phyloP scores from a whole-genome alignment of 2,113 vertebrate species.

The Pygoscelis adeliae region DNA sequence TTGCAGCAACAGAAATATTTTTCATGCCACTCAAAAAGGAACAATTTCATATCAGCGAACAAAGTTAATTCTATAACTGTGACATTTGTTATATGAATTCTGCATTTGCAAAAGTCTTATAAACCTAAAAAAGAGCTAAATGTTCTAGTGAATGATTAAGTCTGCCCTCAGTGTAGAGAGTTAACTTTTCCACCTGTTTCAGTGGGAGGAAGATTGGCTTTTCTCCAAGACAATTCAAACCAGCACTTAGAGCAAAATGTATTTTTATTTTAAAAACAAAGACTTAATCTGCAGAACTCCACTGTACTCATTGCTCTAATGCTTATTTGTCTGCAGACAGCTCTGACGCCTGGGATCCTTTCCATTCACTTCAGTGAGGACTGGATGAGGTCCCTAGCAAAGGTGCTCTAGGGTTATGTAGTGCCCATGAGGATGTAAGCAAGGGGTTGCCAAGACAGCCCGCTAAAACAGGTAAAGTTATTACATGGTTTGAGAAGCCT shows the following conservation, averaged over 20 bases:
- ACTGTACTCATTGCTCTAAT: neutral
- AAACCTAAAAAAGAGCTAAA: neutral
- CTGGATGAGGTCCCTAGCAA: neutral
- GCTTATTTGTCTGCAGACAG: neutral
- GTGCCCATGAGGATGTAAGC: neutral
- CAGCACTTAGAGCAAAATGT: slow-evolving; percentile 7
- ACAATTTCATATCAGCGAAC: neutral
- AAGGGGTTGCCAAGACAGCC: slow-evolving; percentile 3
- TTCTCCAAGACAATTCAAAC: slow-evolving; percentile 45
- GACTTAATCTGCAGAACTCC: slow-evolving; percentile 11
- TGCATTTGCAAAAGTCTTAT: neutral
- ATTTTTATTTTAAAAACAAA: slow-evolving; percentile 7
- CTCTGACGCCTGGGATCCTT: neutral
- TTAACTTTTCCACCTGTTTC: slow-evolving; percentile 56
- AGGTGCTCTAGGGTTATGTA: neutral
- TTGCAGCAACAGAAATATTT: neutral
- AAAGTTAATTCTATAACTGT: neutral
- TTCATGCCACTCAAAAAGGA: neutral
- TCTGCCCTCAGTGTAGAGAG: neutral
- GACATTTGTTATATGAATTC: neutral
- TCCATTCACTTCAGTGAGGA: neutral
- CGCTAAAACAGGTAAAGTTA: neutral
- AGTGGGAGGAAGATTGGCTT: slow-evolving; percentile 50
- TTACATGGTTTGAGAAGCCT: neutral
- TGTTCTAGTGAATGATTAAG: neutral